Base-by-base conservation (phyloP, 2,113 vertebrate genomes). In the Phasianus colchicus region DNA sequence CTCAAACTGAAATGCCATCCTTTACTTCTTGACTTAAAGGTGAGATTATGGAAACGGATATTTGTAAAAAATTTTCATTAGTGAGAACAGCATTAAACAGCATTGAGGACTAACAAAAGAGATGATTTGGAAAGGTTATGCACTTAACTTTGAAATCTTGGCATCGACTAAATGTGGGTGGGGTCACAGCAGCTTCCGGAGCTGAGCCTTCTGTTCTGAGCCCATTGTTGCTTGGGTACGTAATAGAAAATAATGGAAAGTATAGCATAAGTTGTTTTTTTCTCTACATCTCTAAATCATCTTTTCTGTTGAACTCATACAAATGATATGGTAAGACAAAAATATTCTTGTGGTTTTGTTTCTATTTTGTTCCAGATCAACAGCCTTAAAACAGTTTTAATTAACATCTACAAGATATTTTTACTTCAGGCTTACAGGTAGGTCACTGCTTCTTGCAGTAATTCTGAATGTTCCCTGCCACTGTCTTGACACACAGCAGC, bases 371-470 rank as follows among this genome's bases (percentile, higher is more conserved):
- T 94, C 52, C 96, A 99, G 99, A 98, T 98, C 83, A 99, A 99
- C 88, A 98, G 98, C 60, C 81, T 98, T 34, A 98, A 92, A 90
- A 98, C 98, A 0, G 98, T 99, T 43, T 98, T 97, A 87, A 97
- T 97, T 66, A 99, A 99, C 85, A 34, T 99, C 82, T 99, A 99
- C 97, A 98, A 99, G 96, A 97, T 98, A 83, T 97, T 99, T 90
- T 97, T 99, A 70, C 98, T 99, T 79, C 99, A 99, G 74, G 99
- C 99, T 8, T 98, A 97, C 98, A 99, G 99, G 99, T 99, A 93
- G 65, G 91, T 95, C 32, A 47, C 21, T 30, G 9, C 85, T 29
- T 71, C 75, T 45, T 66, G 20, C 32, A 74, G 25, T 60, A 48
- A 58, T 36, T 73, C 19, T 21, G 40, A 88, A 1, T 58, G 25